Evolutionary conservation across 2,888 invertebrate species (phyloP).

Genomic region (Sesia bembeciformis): DNA sequence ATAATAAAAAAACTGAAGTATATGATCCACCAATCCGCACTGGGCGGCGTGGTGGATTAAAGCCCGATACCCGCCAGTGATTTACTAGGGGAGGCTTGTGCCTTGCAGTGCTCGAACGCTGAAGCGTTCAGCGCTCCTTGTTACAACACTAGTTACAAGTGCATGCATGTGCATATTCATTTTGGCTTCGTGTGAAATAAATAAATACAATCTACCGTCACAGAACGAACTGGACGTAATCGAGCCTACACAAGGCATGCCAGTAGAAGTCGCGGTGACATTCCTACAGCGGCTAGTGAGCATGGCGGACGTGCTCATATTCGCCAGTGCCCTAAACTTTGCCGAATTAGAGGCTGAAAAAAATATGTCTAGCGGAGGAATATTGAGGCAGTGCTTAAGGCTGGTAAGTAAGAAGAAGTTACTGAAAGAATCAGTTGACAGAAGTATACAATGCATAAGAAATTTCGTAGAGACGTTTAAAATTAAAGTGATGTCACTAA

Average conservation of each 20-base stretch:
- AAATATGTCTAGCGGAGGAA: slow-evolving; percentile 99
- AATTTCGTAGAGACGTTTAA: too few species aligned
- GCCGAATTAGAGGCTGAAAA: slow-evolving; percentile 99
- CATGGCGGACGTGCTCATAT: slow-evolving; percentile 98
- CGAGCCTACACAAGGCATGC: slow-evolving; percentile 99
- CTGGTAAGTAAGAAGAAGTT: slow-evolving; percentile 75
- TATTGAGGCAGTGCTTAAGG: slow-evolving; percentile 95
- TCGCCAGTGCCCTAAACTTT: slow-evolving; percentile 98
- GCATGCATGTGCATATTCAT: background rate
- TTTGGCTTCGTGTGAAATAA: background rate
- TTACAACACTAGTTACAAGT: too few species aligned
- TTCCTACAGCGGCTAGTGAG: slow-evolving; percentile 98
- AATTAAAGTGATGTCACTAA: too few species aligned
- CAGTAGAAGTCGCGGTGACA: slow-evolving; percentile 97
- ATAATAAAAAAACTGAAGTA: too few species aligned
- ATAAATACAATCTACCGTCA: background rate
- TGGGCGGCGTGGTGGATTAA: too few species aligned
- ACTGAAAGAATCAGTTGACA: too few species aligned
- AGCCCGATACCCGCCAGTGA: too few species aligned
- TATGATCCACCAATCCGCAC: too few species aligned
- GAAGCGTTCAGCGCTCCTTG: too few species aligned
- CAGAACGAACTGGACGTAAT: slow-evolving; percentile 98
- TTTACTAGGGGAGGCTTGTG: too few species aligned
- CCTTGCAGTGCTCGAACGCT: too few species aligned
- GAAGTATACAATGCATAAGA: too few species aligned